These are phyloP conservation scores for Dendrolimus punctatus DNA, from an alignment of 1,140 invertebrate genomes.

Conservation along the genomic window DNA sequence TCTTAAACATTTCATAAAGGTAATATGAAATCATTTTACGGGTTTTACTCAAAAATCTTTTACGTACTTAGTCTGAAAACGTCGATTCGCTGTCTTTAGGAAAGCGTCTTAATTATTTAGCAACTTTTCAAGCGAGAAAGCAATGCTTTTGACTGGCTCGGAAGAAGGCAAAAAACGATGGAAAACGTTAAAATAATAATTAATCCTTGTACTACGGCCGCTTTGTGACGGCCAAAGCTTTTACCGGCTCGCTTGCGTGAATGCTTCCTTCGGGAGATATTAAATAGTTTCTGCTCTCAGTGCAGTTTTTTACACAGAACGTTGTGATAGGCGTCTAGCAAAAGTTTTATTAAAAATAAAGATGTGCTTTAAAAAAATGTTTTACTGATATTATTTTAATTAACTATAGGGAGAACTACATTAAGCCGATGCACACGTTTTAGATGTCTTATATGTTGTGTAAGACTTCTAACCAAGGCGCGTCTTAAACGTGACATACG, in stretches of 20 bases:
- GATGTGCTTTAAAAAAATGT: too few species aligned
- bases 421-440: too few species aligned
- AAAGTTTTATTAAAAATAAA: too few species aligned
- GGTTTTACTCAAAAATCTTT: conserved; percentile 39
- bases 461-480: too few species aligned
- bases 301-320: conserved; percentile 35
- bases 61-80: conserved; percentile 37
- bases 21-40: conserved; percentile 15
- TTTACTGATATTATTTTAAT: too few species aligned
- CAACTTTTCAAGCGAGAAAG: conserved; percentile 61
- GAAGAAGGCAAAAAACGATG: conserved; percentile 53
- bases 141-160: conserved; percentile 63
- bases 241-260: conserved; percentile 46
- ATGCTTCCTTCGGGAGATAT: conserved; percentile 54
- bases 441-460: too few species aligned
- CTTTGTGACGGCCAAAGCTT: conserved; percentile 53
- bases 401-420: too few species aligned
- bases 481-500: too few species aligned
- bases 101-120: conserved; percentile 65
- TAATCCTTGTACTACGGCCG: conserved; percentile 52
- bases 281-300: conserved; percentile 63
- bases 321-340: too few species aligned
- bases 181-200: conserved; percentile 69
- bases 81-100: conserved; percentile 56
- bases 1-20: too few species aligned